A percentile compares a stretch with the other conserved stretches of the same genome.
phyloP scores from a whole-genome alignment of 2,113 vertebrate species.

The Felis chaus region DNA sequence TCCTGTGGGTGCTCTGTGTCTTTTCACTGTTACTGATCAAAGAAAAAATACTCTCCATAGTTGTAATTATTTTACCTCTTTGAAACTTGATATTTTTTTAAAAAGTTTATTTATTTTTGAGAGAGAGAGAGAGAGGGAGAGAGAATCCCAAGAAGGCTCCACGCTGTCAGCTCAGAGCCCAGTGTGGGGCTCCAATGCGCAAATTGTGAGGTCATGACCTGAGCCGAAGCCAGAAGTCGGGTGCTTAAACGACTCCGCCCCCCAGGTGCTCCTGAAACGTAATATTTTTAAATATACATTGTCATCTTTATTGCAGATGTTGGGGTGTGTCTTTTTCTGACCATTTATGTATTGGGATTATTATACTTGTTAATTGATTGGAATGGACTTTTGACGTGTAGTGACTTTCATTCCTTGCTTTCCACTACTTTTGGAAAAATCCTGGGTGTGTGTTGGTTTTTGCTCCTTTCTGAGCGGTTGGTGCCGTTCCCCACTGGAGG shows the following conservation, averaged over 20 bases:
- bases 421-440: background rate
- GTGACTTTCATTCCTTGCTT: background rate
- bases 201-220: too few relatives aligned
- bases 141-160: too few relatives aligned
- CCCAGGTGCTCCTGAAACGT: too few relatives aligned
- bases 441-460: background rate
- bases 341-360: background rate
- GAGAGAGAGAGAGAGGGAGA: too few relatives aligned
- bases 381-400: background rate
- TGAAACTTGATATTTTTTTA: background rate
- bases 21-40: background rate
- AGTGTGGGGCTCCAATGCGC: too few relatives aligned
- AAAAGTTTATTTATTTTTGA: too few relatives aligned
- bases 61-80: background rate
- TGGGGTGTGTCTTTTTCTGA: background rate
- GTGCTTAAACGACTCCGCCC: too few relatives aligned
- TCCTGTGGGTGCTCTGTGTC: too few relatives aligned
- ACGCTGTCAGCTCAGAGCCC: too few relatives aligned
- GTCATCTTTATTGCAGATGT: background rate
- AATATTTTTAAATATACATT: background rate
- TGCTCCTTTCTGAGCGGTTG: background rate
- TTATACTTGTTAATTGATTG: background rate
- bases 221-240: too few relatives aligned
- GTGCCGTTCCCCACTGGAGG: background rate
- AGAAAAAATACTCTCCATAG: background rate